Evolutionary conservation across 1,140 invertebrate genomes (phyloP), one percentile per base, ranked within the genome.

Genomic region (Drosophila obscura): DNA sequence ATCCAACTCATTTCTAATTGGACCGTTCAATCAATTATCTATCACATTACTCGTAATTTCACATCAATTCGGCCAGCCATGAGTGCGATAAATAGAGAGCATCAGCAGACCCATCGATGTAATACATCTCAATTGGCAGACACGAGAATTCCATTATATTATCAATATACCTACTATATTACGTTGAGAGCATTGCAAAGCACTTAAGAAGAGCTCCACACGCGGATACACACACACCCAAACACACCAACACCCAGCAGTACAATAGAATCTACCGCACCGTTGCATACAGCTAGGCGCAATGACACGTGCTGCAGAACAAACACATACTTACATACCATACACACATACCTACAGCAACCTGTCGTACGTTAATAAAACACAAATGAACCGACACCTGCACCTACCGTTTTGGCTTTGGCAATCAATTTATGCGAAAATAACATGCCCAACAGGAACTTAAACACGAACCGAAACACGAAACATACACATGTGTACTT

Each of bases 401-500:
- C 81, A 85, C 77, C 35, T 5, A 11, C 1, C 56, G 69, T 82
- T 81, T 81, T 74, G 79, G 74, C 80, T 82, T 79, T 79, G 79
- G 77, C 77, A 87, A 85, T 87, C 73, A 81, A 77, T 81, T 85
- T 87, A 77, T 85, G 60, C 78, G 77, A 81, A 77, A 77, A 68
- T 71, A 74, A 74, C 83, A 76, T 81, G 76, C 73, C 61, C 65
- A 76, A 76, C 59, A 72, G 24, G 52, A 72, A 72, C 52, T 41
- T 19, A 71, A 73, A 73, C 73, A 68, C 35, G 61, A 67, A 60
- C 51, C 45, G 52, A 31, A 49, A 46, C 58, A 53, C 41, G n/a
- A 39, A 28, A 39, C 11, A 51, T 48, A 35, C 44, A 62, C 19
- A 39, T 11, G 4, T 35, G 31, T 35, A 28, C 31, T 11, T 35